A percentile compares a stretch with the other conserved stretches of the same genome.
Evolutionary conservation across 1,140 invertebrate genomes (phyloP).

Genomic region (Cecropterus lyciades): DNA sequence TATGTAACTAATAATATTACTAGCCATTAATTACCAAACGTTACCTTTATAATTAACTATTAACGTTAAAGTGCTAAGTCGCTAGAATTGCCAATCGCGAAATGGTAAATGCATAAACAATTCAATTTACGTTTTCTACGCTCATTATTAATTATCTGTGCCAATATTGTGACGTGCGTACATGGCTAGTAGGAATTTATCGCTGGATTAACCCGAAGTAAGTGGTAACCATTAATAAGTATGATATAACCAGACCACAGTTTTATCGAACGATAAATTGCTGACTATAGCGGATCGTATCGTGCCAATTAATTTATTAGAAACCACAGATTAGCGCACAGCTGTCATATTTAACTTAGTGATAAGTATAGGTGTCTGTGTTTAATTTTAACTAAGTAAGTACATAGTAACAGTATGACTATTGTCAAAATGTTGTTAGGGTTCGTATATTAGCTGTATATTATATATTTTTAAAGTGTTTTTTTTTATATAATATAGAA

Average conservation of each 20-base stretch:
- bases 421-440: no score
- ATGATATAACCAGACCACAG: slow-evolving; percentile 33
- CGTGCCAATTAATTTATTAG: slow-evolving; percentile 20
- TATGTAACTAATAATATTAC: neutral
- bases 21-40: neutral
- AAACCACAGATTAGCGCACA: slow-evolving; percentile 4
- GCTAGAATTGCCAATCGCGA: slow-evolving; percentile 1
- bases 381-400: no score
- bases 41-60: slow-evolving; percentile 7
- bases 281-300: slow-evolving; percentile 21
- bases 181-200: slow-evolving; percentile 29
- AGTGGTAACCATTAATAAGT: slow-evolving; percentile 33
- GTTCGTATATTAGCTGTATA: no score
- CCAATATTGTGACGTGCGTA: slow-evolving; percentile 27
- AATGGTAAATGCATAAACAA: slow-evolving; percentile 13
- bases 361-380: neutral
- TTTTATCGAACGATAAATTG: slow-evolving; percentile 33
- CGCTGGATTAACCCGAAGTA: slow-evolving; percentile 30
- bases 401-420: no score
- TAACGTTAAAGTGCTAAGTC: neutral
- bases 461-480: no score
- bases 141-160: slow-evolving; percentile 30
- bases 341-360: slow-evolving; percentile 14
- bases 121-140: slow-evolving; percentile 25
- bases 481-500: no score